Evolutionary conservation across 2,888 invertebrate species (phyloP).

Genomic region (Machimus rusticus): DNA sequence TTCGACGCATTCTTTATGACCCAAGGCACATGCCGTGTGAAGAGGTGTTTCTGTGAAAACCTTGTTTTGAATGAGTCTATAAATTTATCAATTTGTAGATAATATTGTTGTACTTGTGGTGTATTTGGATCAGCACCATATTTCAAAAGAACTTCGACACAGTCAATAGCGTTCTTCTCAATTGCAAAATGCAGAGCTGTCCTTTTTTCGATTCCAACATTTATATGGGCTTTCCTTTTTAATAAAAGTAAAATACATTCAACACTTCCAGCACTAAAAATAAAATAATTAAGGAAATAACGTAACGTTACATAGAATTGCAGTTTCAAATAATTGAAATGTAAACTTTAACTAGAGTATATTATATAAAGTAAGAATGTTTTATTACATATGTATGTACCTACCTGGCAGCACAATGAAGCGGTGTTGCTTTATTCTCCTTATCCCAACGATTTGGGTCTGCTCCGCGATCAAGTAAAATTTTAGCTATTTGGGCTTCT

Average conservation of each 20-base stretch:
- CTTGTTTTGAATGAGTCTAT: slow-evolving; percentile 58
- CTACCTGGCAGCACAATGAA: slow-evolving; percentile 79
- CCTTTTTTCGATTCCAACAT: slow-evolving; percentile 73
- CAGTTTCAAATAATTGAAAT: neutral
- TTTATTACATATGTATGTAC: no score
- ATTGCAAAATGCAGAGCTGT: slow-evolving; percentile 88
- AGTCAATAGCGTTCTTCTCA: slow-evolving; percentile 76
- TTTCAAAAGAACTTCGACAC: slow-evolving; percentile 75
- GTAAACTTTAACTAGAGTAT: neutral
- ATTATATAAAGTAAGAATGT: neutral
- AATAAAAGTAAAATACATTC: slow-evolving; percentile 69
- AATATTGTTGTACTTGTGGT: slow-evolving; percentile 69
- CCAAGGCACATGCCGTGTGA: slow-evolving; percentile 81
- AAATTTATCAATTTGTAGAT: neutral
- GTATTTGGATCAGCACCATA: slow-evolving; percentile 85
- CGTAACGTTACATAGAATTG: neutral
- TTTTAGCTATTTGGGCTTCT: slow-evolving; percentile 73
- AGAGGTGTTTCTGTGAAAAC: slow-evolving; percentile 85
- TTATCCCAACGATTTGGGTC: slow-evolving; percentile 77
- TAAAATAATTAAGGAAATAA: neutral
- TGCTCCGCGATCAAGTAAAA: slow-evolving; percentile 74
- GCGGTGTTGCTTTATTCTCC: slow-evolving; percentile 73
- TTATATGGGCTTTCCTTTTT: slow-evolving; percentile 79
- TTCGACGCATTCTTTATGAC: slow-evolving; percentile 73
- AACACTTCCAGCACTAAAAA: slow-evolving; percentile 57